Base-by-base conservation (phyloP, 1,140 invertebrate genomes). In the Coenobita brevimanus region DNA sequence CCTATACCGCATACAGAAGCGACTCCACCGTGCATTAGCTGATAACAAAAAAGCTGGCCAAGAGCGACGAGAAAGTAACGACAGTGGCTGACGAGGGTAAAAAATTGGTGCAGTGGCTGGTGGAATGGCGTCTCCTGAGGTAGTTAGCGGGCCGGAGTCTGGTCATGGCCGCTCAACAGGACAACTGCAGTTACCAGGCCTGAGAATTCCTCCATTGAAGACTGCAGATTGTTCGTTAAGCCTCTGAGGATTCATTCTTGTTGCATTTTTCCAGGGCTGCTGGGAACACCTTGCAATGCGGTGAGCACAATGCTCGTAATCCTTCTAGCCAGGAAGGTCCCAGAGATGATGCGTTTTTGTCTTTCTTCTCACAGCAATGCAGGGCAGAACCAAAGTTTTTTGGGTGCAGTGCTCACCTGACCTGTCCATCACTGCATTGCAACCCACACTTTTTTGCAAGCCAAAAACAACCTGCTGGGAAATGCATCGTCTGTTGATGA, bases 391-490 rank as follows among this genome's bases (percentile, higher is more conserved):
- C 50, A 13, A 10, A 41, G 46, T 71, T 82, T 82, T 82, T 82
- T 15, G 62, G 80, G 60, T 82, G 64, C 60, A 82, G 43, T 82
- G 41, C 62, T 64, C 80, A 82, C 80, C 80, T 82, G 80, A 82
- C 80, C 80, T 82, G 80, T 82, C 80, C 64, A 82, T 82, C 80
- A 82, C 80, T 82, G 80, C 80, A 82, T 69, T 71, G 13, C 79
- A 3, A 24, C 0, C 64, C n/a, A 21, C 36, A 50, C 38, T 82
- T 82, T 76, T 82, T 82, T 82, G 80, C 80, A 82, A 69, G 80
- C 69, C 62, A 82, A 82, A 82, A 82, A 82, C 62, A 82, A 82
- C 80, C 80, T 82, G 80, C 80, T 82, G 80, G 80, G 64, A 71
- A 71, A 67, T 69, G 80, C 80, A 82, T 71, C 21, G 36, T 17